phyloP scores from a whole-genome alignment of 2,888 invertebrate species.

The Baronia brevicornis region DNA sequence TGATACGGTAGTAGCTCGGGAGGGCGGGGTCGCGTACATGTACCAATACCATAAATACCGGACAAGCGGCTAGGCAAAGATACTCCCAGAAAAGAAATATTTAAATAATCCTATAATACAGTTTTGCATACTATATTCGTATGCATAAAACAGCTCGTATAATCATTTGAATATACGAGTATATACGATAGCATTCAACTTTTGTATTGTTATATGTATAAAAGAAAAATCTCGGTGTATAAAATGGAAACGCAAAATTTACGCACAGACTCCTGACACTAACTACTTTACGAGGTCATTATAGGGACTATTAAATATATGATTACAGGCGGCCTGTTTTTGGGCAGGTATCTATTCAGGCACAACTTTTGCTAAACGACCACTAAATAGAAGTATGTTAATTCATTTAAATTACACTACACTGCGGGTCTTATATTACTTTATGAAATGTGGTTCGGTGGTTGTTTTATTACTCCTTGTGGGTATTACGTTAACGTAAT shows the following conservation, averaged over 20 bases:
- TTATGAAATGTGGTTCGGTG: constrained; percentile 39
- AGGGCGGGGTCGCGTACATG: too few relatives aligned
- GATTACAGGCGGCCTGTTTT: constrained; percentile 57
- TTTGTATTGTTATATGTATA: too few relatives aligned
- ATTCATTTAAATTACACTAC: constrained; percentile 45
- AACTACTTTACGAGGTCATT: constrained; percentile 68
- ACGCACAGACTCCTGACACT: constrained; percentile 56
- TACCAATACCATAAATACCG: too few relatives aligned
- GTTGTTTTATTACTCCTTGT: constrained; percentile 33
- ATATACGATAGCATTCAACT: too few relatives aligned
- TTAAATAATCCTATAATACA: too few relatives aligned
- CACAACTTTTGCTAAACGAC: constrained; percentile 65
- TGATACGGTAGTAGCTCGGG: too few relatives aligned
- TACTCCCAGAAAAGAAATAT: too few relatives aligned
- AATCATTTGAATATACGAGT: too few relatives aligned
- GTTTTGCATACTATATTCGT: too few relatives aligned
- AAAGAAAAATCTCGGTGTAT: constrained; percentile 29
- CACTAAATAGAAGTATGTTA: constrained; percentile 49
- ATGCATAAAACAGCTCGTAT: too few relatives aligned
- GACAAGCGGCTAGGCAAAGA: too few relatives aligned
- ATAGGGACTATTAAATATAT: constrained; percentile 67
- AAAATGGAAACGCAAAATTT: constrained; percentile 54
- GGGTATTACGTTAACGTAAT: too few relatives aligned
- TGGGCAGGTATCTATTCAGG: constrained; percentile 62
- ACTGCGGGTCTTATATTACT: constrained; percentile 51